phyloP scores from a whole-genome alignment of 2,113 vertebrate genomes.

The Tychaedon coryphoeus region DNA sequence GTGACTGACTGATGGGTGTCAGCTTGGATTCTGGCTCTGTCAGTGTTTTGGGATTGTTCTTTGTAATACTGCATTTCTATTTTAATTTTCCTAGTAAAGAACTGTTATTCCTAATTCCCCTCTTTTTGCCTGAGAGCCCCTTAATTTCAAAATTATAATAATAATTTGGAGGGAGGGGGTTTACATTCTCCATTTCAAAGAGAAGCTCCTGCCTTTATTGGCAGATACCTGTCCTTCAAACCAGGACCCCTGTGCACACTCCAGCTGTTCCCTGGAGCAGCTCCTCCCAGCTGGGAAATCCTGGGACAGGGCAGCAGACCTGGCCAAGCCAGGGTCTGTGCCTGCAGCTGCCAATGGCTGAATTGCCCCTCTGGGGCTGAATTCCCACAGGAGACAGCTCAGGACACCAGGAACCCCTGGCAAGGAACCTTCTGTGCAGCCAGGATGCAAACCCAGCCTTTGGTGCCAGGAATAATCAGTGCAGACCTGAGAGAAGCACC shows the following conservation, averaged over 20 bases:
- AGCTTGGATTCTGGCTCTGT: too few relatives aligned
- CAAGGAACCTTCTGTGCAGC: not conserved
- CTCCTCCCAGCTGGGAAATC: not conserved
- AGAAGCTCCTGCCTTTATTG: too few relatives aligned
- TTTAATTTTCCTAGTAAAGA: too few relatives aligned
- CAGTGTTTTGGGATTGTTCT: too few relatives aligned
- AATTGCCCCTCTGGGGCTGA: not conserved
- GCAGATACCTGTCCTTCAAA: too few relatives aligned
- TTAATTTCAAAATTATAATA: too few relatives aligned
- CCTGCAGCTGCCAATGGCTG: not conserved
- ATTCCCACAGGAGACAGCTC: not conserved
- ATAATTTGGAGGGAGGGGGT: too few relatives aligned
- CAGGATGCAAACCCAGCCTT: not conserved
- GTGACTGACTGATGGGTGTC: too few relatives aligned
- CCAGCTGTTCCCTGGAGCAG: not conserved
- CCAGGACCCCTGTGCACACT: not conserved
- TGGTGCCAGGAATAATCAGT: not conserved
- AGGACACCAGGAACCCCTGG: not conserved
- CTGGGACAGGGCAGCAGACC: not conserved
- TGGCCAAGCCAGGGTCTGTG: not conserved
- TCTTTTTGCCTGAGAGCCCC: too few relatives aligned
- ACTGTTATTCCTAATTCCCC: too few relatives aligned
- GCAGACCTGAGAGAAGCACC: not conserved
- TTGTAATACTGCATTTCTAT: too few relatives aligned
- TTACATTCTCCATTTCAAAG: too few relatives aligned